Conservation (phyloP, 2,797 vertebrate genomes). For the Betta splendens region DNA sequence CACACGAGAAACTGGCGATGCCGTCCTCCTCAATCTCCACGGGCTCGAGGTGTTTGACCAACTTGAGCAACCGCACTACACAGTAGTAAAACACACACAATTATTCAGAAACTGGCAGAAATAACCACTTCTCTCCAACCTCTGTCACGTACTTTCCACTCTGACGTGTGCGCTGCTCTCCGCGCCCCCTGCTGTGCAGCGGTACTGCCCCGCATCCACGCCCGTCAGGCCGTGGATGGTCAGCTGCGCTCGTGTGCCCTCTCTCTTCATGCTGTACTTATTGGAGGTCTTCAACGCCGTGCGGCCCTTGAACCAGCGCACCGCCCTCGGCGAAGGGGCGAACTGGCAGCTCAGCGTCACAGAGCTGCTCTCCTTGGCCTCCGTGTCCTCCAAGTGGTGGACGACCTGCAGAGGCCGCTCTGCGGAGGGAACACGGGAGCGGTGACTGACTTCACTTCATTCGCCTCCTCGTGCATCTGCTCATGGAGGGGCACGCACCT, state of each 20-base stretch:
- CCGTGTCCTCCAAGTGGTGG: conserved; percentile 86
- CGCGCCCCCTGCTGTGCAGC: conserved; percentile 86
- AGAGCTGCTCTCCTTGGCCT: conserved; percentile 84
- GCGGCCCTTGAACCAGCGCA: conserved; percentile 92
- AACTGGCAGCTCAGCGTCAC: conserved; percentile 90
- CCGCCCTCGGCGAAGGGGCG: conserved; percentile 87
- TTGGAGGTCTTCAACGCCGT: conserved; percentile 80
- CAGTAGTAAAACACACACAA: conserved; percentile 62
- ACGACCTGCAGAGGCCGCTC: conserved; percentile 88
- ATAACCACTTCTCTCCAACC: neutral
- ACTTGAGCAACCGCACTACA: conserved; percentile 84
- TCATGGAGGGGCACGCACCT: conserved; percentile 72
- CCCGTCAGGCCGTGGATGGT: conserved; percentile 83
- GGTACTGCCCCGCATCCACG: conserved; percentile 87
- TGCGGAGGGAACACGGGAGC: conserved; percentile 45
- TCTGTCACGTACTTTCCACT: conserved; percentile 84
- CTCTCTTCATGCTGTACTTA: conserved; percentile 86
- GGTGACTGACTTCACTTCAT: neutral
- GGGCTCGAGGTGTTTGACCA: conserved; percentile 84
- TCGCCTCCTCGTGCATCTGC: no score
- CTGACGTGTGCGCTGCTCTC: conserved; percentile 85
- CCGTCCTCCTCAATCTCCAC: conserved; percentile 86
- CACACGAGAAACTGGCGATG: conserved; percentile 86
- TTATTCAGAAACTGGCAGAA: neutral
- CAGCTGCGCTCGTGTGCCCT: conserved; percentile 85